Percentiles rank a stretch among this genome's conserved stretches.
These are phyloP conservation scores for Copidosoma aretas DNA, from an alignment of 2,888 invertebrate species.

Conservation along the genomic window DNA sequence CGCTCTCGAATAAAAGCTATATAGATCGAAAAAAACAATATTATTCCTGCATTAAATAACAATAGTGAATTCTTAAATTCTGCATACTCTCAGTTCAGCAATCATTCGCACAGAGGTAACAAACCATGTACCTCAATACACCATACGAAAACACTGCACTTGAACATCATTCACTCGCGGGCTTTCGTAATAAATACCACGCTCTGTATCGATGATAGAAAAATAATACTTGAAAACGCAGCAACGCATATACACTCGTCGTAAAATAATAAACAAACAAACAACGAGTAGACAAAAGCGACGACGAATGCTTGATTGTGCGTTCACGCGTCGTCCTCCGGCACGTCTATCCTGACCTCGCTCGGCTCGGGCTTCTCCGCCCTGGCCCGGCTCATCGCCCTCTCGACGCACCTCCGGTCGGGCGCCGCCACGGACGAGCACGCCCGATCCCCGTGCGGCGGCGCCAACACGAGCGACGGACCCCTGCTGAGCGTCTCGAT, in stretches of 20 bases:
- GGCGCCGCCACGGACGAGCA: no score
- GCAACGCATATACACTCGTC: not conserved
- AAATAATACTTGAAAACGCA: conserved; percentile 21
- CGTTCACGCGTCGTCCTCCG: not conserved
- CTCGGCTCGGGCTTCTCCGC: conserved; percentile 45
- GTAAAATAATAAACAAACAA: not conserved
- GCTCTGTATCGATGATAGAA: no score
- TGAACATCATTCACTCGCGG: no score
- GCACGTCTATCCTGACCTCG: not conserved
- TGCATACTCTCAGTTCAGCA: no score
- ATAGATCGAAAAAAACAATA: no score
- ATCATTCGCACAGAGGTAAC: not conserved
- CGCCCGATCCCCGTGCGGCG: not conserved
- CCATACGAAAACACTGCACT: no score
- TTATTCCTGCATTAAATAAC: no score
- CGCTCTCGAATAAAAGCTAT: no score
- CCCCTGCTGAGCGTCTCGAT: conserved; percentile 40
- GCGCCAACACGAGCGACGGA: conserved; percentile 28
- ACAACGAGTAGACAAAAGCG: no score
- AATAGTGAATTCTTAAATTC: no score
- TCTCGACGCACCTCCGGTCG: not conserved
- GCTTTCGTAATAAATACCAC: no score
- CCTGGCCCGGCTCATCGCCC: conserved; percentile 45
- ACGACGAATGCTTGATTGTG: no score
- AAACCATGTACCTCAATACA: not conserved